Conservation (phyloP, 2,113 vertebrate genomes). For the Tinamus guttatus region DNA sequence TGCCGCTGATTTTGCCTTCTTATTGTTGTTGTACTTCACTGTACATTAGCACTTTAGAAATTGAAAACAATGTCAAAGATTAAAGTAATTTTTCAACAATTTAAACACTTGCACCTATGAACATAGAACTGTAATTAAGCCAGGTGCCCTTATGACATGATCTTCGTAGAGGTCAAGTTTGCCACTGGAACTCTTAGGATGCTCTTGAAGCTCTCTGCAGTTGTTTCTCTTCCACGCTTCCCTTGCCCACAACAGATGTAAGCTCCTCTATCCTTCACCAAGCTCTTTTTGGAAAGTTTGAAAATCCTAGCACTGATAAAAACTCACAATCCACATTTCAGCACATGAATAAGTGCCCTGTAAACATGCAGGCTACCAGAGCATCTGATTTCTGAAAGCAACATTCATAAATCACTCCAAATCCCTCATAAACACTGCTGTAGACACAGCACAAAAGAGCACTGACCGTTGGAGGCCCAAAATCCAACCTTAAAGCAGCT, state of each 20-base stretch:
- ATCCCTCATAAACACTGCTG: background rate
- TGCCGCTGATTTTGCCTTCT: background rate
- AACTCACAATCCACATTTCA: background rate
- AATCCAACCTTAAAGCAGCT: background rate
- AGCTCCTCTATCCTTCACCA: background rate
- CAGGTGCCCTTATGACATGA: background rate
- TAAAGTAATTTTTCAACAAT: constrained; percentile 71
- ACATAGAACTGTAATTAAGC: background rate
- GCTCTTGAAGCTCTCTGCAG: background rate
- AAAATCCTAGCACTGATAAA: background rate
- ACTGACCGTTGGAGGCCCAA: background rate
- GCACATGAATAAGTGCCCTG: background rate
- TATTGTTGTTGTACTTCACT: constrained; percentile 24
- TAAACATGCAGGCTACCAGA: background rate
- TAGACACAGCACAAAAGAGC: background rate
- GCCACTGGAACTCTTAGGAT: background rate
- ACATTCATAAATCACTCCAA: background rate
- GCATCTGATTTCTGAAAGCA: background rate
- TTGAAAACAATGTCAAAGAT: constrained; percentile 57
- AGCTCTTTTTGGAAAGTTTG: background rate
- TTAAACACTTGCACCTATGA: constrained; percentile 30
- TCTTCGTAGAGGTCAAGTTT: background rate
- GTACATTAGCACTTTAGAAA: constrained; percentile 66
- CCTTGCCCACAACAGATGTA: background rate
- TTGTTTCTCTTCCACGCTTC: background rate